Conservation (phyloP, 2,888 invertebrate genomes). For the Argynnis bischoffii region DNA sequence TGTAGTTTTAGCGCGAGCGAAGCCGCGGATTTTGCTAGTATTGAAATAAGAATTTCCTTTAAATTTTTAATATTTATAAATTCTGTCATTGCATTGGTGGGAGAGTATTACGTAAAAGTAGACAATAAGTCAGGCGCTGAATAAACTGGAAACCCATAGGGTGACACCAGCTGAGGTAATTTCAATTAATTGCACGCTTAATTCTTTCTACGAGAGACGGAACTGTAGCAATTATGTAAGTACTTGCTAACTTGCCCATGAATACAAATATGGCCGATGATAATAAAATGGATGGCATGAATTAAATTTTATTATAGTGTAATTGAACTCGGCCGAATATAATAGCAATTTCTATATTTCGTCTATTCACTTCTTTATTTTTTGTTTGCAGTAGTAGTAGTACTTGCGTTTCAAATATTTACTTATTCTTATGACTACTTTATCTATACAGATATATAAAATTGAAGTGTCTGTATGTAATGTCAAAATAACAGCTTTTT, state of each 20-base stretch:
- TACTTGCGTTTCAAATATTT: too few species aligned
- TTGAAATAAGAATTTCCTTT: too few species aligned
- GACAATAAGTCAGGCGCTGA: slow-evolving; percentile 22
- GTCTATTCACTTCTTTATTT: too few species aligned
- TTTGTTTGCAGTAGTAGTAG: too few species aligned
- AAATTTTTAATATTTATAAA: too few species aligned
- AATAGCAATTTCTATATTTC: neutral
- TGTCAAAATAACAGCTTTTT: too few species aligned
- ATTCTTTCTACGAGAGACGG: slow-evolving; percentile 22
- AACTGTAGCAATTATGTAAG: slow-evolving; percentile 22
- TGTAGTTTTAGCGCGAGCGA: too few species aligned
- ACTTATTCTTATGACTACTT: too few species aligned
- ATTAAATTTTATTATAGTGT: neutral
- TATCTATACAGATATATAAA: too few species aligned
- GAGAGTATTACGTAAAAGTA: neutral
- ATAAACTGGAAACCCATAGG: slow-evolving; percentile 61
- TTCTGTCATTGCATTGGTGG: too few species aligned
- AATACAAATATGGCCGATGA: slow-evolving; percentile 1
- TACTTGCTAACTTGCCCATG: slow-evolving; percentile 7
- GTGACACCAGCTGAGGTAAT: slow-evolving; percentile 65
- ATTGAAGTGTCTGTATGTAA: too few species aligned
- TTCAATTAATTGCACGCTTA: slow-evolving; percentile 60
- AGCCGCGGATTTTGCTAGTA: too few species aligned
- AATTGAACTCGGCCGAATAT: neutral
- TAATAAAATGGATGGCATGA: neutral